phyloP scores from a whole-genome alignment of 2,113 vertebrate genomes.

The Crotalus horridus region DNA sequence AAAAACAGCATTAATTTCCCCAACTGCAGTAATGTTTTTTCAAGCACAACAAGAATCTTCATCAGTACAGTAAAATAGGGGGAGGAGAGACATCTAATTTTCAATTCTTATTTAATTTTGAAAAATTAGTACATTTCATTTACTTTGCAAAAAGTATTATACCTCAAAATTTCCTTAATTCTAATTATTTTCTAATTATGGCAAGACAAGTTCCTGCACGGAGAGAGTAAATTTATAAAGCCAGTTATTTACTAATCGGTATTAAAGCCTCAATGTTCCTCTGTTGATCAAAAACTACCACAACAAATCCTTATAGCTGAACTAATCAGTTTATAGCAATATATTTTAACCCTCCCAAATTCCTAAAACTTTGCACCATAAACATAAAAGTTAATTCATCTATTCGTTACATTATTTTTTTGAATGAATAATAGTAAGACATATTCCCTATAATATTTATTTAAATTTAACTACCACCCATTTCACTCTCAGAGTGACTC shows the following conservation, averaged over 20 bases:
- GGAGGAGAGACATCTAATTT: not conserved
- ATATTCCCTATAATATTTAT: not conserved
- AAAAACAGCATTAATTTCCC: not conserved
- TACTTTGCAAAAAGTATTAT: not conserved
- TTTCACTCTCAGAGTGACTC: not conserved
- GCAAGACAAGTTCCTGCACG: not conserved
- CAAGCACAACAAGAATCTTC: not conserved
- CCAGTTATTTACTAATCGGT: not conserved
- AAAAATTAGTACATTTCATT: not conserved
- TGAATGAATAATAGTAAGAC: not conserved
- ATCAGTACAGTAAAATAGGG: not conserved
- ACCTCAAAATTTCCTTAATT: not conserved
- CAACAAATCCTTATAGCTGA: not conserved
- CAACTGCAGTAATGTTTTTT: not conserved
- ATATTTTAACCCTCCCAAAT: not conserved
- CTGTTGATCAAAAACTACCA: not conserved
- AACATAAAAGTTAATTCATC: not conserved
- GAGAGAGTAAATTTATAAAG: not conserved
- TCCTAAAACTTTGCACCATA: rapidly evolving
- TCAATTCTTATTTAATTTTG: not conserved
- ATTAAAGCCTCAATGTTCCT: conserved; percentile 1
- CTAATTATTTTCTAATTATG: not conserved
- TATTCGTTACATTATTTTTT: not conserved
- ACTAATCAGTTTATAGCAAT: not conserved
- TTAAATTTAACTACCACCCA: not conserved